phyloP scores from a whole-genome alignment of 2,797 vertebrate genomes.

The Paratrypauchen microcephalus region DNA sequence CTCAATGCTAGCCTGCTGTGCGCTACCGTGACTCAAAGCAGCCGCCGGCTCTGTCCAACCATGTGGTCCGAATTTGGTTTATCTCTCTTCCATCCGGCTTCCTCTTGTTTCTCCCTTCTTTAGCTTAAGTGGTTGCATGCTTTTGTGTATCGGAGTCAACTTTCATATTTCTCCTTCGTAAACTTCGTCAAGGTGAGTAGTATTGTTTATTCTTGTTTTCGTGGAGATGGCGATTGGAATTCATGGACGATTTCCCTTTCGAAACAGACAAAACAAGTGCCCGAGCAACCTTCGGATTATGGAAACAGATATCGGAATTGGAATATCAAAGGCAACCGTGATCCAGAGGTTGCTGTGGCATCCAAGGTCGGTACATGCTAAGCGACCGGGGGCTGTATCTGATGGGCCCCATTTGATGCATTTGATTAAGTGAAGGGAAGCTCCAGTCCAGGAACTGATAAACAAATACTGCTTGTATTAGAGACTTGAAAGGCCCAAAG shows the following conservation, averaged over 20 bases:
- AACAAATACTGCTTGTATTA: constrained; percentile 39
- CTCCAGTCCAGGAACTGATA: constrained; percentile 20
- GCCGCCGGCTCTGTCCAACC: constrained; percentile 57
- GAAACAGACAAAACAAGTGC: constrained; percentile 51
- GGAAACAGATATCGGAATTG: constrained; percentile 63
- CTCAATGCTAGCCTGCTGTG: constrained; percentile 31
- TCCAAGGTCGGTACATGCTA: constrained; percentile 60
- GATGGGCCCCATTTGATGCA: constrained; percentile 37
- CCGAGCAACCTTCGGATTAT: constrained; percentile 60
- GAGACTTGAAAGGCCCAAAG: constrained; percentile 26
- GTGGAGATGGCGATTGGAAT: constrained; percentile 46
- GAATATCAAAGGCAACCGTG: constrained; percentile 61
- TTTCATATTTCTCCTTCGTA: constrained; percentile 32
- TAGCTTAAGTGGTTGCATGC: constrained; percentile 68
- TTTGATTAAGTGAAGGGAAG: constrained; percentile 26
- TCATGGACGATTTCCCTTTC: constrained; percentile 69
- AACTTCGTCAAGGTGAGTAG: constrained; percentile 42
- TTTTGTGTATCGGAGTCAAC: constrained; percentile 40
- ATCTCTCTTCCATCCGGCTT: constrained; percentile 70
- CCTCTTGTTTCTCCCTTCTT: constrained; percentile 51
- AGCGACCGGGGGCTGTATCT: constrained; percentile 36
- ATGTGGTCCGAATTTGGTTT: constrained; percentile 75
- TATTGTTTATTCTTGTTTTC: constrained; percentile 31
- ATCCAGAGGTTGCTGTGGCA: constrained; percentile 47
- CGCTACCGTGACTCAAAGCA: constrained; percentile 69